These are phyloP conservation scores for Orientallactaga sibirica DNA, from an alignment of 2,797 vertebrate genomes.

Conservation along the genomic window DNA sequence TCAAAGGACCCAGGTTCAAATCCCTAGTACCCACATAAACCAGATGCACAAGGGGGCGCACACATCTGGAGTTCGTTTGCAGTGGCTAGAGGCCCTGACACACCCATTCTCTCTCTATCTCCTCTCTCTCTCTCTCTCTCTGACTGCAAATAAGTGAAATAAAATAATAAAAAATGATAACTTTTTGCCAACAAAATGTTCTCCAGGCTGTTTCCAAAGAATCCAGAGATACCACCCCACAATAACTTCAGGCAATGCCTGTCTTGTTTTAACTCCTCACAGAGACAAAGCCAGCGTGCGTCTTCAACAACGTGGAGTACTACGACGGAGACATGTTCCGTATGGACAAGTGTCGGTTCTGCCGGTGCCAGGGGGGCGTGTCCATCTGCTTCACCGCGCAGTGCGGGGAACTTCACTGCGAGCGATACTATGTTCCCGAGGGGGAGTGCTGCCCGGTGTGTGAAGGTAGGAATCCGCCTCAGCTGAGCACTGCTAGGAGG, in stretches of 20 bases:
- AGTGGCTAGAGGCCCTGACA: too few relatives aligned
- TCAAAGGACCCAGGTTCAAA: too few relatives aligned
- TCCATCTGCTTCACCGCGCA: constrained; percentile 94
- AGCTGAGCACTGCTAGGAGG: fast-evolving
- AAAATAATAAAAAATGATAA: neutral
- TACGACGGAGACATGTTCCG: constrained; percentile 93
- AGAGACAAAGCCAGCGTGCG: constrained; percentile 93
- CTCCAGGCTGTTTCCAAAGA: constrained; percentile 15
- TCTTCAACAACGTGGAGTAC: constrained; percentile 93
- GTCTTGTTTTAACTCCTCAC: constrained; percentile 69
- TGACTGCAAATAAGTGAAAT: too few relatives aligned
- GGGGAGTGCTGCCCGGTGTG: constrained; percentile 95
- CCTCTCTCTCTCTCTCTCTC: too few relatives aligned
- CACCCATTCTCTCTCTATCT: too few relatives aligned
- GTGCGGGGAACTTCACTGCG: constrained; percentile 92
- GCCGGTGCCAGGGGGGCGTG: constrained; percentile 94
- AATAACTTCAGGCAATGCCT: neutral
- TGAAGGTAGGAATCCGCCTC: constrained; percentile 89
- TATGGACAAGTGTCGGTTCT: constrained; percentile 94
- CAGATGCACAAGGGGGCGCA: too few relatives aligned
- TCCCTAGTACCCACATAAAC: too few relatives aligned
- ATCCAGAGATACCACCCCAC: neutral
- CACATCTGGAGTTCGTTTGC: too few relatives aligned
- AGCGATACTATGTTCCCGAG: constrained; percentile 93
- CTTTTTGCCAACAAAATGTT: constrained; percentile 33